A percentile compares a stretch with the other conserved stretches of the same genome.
Evolutionary conservation across 1,140 invertebrate species (phyloP).

Genomic region (Trichonephila inaurata): DNA sequence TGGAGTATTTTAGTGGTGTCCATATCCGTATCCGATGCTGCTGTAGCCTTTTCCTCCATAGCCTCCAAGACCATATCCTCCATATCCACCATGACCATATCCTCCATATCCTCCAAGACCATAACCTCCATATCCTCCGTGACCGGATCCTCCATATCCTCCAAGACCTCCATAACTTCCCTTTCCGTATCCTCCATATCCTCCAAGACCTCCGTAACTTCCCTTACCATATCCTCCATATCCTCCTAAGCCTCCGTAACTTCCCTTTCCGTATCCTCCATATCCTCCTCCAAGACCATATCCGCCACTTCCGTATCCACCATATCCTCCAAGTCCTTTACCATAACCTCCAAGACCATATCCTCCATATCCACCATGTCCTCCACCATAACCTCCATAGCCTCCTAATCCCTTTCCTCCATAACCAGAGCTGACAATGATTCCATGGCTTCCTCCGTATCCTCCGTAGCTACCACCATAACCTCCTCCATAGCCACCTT

Average conservation of each 20-base stretch:
- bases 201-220: background rate
- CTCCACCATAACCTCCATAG: background rate
- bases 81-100: background rate
- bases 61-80: background rate
- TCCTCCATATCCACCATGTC: background rate
- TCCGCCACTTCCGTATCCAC: background rate
- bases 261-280: background rate
- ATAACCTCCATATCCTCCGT: constrained; percentile 7
- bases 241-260: constrained; percentile 22
- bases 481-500: background rate
- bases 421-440: background rate
- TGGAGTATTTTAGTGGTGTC: background rate
- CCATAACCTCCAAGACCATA: background rate
- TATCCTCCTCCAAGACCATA: background rate
- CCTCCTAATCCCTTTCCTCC: background rate
- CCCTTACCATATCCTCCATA: background rate
- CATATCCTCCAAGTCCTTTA: background rate
- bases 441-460: background rate
- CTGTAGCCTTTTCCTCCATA: background rate
- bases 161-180: constrained; percentile 1
- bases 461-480: background rate
- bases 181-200: background rate
- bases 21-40: background rate
- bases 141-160: constrained; percentile 22
- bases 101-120: background rate